A percentile compares a stretch with the other conserved stretches of the same genome.
Evolutionary conservation across 2,888 invertebrate species (phyloP).

Genomic region (Rhagium mordax): DNA sequence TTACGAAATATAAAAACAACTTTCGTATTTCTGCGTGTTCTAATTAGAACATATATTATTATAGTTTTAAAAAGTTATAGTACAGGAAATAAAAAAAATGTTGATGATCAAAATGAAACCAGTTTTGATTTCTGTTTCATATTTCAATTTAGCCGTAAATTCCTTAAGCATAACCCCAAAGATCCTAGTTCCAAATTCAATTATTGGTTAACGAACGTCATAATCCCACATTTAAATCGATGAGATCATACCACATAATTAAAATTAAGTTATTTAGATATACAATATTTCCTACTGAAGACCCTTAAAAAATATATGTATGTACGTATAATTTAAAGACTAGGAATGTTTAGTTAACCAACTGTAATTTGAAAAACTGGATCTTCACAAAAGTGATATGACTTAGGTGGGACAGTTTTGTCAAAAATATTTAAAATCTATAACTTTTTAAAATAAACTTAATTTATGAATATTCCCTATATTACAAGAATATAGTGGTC

Average conservation of each 20-base stretch:
- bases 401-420: neutral
- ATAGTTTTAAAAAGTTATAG: neutral
- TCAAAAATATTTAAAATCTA: neutral
- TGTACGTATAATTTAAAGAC: too few species aligned
- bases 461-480: neutral
- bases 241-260: neutral
- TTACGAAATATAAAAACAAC: neutral
- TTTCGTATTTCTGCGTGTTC: neutral
- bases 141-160: too few species aligned
- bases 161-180: too few species aligned
- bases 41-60: neutral
- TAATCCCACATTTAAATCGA: neutral
- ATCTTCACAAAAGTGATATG: neutral
- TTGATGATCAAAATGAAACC: neutral
- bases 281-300: too few species aligned
- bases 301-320: neutral
- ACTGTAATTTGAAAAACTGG: too few species aligned
- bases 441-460: neutral
- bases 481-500: neutral
- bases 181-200: too few species aligned
- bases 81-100: neutral
- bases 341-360: too few species aligned
- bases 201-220: too few species aligned
- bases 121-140: neutral
- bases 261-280: too few species aligned